Base-by-base conservation (phyloP, 92 coral and sea anemone species). In the Epizoanthus scotinus region DNA sequence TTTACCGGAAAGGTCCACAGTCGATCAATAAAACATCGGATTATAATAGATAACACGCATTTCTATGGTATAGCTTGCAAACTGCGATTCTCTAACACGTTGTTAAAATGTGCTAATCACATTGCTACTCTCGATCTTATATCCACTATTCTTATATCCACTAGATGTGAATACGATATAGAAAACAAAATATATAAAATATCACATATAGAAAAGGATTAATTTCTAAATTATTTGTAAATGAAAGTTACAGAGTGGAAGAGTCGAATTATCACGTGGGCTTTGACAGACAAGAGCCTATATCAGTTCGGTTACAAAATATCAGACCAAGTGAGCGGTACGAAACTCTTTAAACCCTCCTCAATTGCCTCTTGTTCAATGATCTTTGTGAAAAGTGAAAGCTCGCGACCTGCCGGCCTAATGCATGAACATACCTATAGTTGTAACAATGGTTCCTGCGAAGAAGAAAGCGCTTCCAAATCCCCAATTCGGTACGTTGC, bases 391-490 rank as follows among this genome's bases (percentile, higher is more conserved):
- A 24, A 62, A 62, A 5, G 67, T 62, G 5, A 17, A 62, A 60
- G 29, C 5, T 63, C 21, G 47, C 49, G 56, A 40, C 15, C 3
- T 21, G 56, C 58, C 56, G 47, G 28, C 10, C 56, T n/a, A 24
- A 42, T 38, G 42, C 8, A 18, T 9, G 20, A 19, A 72, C 99
- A 86, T 84, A 96, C 99, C 99, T 66, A 96, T 96, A 22, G 99
- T 96, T 4, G 99, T 96, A 3, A 93, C 91, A 6, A 96, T 86
- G 21, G 99, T 94, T 15, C 99, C 99, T 4, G 99, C 93, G 83
- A 93, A 96, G 88, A 96, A 90, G 49, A 96, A 91, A 21, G 99
- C 96, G 56, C 98, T 92, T 2, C 96, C 99, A 67, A 93, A 96
- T 47, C 91, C 93, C 99, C 99, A 96, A 61, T 88, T 93, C 10